These are phyloP conservation scores for Propithecus coquereli DNA, from an alignment of 2,113 vertebrate species.

Conservation along the genomic window DNA sequence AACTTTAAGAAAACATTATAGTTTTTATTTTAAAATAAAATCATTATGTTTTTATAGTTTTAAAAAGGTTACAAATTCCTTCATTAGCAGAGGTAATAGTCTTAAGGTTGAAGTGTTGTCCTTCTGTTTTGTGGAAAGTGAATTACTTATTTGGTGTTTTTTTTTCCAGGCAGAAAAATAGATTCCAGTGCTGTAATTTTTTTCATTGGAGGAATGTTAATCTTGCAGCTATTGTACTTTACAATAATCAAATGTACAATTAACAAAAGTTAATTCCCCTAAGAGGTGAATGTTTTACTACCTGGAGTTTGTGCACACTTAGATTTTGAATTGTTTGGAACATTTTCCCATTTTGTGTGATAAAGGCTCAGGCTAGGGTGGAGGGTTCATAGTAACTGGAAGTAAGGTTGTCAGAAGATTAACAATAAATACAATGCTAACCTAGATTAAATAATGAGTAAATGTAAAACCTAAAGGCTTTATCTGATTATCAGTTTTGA, in stretches of 20 bases:
- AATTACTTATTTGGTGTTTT: neutral
- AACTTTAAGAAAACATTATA: neutral
- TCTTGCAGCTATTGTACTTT: neutral
- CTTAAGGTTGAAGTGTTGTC: neutral
- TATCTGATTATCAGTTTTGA: constrained; percentile 30
- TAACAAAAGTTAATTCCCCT: neutral
- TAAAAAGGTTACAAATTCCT: neutral
- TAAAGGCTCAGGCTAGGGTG: constrained; percentile 1
- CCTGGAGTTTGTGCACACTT: neutral
- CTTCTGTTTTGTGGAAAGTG: neutral
- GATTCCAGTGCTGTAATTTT: neutral
- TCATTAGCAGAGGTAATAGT: neutral
- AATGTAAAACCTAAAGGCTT: constrained; percentile 35
- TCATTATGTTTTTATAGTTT: neutral
- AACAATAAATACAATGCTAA: constrained; percentile 27
- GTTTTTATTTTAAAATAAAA: neutral
- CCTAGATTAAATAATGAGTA: constrained; percentile 18
- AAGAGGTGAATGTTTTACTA: neutral
- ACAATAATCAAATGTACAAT: neutral
- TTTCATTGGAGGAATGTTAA: neutral
- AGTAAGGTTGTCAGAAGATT: constrained; percentile 42
- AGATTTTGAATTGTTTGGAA: neutral
- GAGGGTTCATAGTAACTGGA: neutral
- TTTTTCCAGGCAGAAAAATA: neutral
- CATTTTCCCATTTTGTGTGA: constrained; percentile 21